Conservation (phyloP, 2,113 vertebrate species). For the Pao palembangensis region DNA sequence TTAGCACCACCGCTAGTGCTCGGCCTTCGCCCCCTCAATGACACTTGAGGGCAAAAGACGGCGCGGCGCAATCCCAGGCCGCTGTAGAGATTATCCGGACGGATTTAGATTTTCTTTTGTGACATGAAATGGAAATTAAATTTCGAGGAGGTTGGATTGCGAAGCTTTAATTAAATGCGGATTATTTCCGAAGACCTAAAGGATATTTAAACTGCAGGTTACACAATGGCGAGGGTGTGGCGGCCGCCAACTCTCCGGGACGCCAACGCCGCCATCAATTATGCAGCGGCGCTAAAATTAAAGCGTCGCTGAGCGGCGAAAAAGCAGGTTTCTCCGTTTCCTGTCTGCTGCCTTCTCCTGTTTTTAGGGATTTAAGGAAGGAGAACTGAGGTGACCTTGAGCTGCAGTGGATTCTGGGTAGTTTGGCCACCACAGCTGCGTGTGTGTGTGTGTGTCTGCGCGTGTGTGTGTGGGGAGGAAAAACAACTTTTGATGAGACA, state of each 20-base stretch:
- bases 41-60: slow-evolving; percentile 57
- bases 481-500: slow-evolving; percentile 33
- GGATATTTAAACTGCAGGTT: slow-evolving; percentile 40
- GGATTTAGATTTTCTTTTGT: slow-evolving; percentile 69
- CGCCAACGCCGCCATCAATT: slow-evolving; percentile 12
- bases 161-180: slow-evolving; percentile 62
- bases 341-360: not conserved
- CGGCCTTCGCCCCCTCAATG: slow-evolving; percentile 34
- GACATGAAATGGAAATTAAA: slow-evolving; percentile 69
- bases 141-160: slow-evolving; percentile 54
- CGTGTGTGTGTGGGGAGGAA: slow-evolving; percentile 2
- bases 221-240: slow-evolving; percentile 22
- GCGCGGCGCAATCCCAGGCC: slow-evolving; percentile 53
- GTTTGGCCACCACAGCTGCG: slow-evolving; percentile 16
- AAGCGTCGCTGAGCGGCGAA: not conserved
- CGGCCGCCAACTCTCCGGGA: slow-evolving; percentile 9
- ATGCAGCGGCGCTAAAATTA: not conserved
- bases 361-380: slow-evolving; percentile 23
- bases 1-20: too few species aligned
- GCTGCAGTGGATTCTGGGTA: slow-evolving; percentile 55
- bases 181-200: slow-evolving; percentile 62
- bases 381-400: slow-evolving; percentile 63
- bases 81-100: slow-evolving; percentile 60
- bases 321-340: not conserved
- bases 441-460: slow-evolving; percentile 5